Conservation (phyloP, 2,113 vertebrate genomes). For the Sitta europaea region DNA sequence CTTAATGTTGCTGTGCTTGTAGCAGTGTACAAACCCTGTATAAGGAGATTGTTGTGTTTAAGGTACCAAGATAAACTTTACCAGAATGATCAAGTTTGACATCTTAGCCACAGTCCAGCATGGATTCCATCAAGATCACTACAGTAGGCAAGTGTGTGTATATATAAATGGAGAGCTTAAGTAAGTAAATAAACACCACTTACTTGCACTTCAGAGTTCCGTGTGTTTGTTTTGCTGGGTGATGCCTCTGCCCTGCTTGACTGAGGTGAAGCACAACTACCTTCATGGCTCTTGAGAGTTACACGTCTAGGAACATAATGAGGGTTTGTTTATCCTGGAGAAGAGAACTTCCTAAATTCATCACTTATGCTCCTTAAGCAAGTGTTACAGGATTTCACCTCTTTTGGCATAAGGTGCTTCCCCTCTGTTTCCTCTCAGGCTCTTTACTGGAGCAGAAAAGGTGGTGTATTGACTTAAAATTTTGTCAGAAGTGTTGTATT, state of each 20-base stretch:
- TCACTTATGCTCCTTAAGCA: background rate
- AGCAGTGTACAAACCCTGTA: background rate
- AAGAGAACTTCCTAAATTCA: background rate
- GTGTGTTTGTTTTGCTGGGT: background rate
- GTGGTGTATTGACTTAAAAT: background rate
- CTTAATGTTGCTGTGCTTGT: background rate
- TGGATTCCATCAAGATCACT: background rate
- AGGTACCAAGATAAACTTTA: background rate
- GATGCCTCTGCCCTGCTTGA: background rate
- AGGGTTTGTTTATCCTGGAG: background rate
- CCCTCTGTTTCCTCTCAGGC: background rate
- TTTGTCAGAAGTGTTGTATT: background rate
- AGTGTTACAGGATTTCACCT: background rate
- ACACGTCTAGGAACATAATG: rapidly evolving
- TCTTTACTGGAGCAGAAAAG: background rate
- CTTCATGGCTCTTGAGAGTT: background rate
- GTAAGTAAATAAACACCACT: background rate
- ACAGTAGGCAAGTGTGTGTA: background rate
- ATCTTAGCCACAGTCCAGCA: background rate
- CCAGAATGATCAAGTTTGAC: background rate
- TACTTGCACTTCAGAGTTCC: background rate
- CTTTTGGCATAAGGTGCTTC: background rate
- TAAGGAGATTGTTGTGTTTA: background rate
- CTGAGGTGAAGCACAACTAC: background rate
- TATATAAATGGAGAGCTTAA: background rate